Conservation (phyloP, 1,140 invertebrate genomes). For the Temnothorax curvispinosus region DNA sequence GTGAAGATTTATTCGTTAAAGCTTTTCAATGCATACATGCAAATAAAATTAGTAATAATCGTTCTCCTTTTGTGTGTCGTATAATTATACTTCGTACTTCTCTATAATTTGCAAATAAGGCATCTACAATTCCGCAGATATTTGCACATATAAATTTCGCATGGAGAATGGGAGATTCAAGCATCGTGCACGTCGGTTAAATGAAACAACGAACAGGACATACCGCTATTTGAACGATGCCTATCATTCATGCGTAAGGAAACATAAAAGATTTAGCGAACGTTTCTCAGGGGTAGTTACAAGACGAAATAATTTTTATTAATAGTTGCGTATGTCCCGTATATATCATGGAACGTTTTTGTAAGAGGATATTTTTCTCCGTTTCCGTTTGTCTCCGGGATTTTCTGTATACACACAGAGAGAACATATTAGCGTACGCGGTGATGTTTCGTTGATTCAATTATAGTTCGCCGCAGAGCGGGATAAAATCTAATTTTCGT, state of each 20-base stretch:
- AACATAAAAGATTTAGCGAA: slow-evolving; percentile 23
- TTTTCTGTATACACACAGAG: neutral
- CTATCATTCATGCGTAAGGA: neutral
- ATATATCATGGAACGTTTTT: neutral
- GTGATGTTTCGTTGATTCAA: slow-evolving; percentile 20
- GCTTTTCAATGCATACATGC: neutral
- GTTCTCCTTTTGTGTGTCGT: neutral
- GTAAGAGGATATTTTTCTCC: neutral
- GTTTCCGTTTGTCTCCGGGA: neutral
- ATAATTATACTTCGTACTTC: neutral
- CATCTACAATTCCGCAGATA: slow-evolving; percentile 41
- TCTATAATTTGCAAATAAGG: slow-evolving; percentile 20
- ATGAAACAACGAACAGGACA: slow-evolving; percentile 25
- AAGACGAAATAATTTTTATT: slow-evolving; percentile 38
- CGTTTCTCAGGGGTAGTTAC: slow-evolving; percentile 1
- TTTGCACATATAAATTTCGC: slow-evolving; percentile 39
- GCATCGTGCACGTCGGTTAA: neutral
- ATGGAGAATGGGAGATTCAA: neutral
- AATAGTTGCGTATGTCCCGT: neutral
- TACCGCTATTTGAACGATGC: slow-evolving; percentile 7
- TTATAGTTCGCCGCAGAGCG: slow-evolving; percentile 8
- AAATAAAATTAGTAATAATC: neutral
- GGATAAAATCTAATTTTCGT: slow-evolving; percentile 43
- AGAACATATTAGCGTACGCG: neutral
- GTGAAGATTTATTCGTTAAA: neutral